These are phyloP conservation scores for Nemotelus nigrinus DNA, from an alignment of 2,888 invertebrate species.

Conservation along the genomic window DNA sequence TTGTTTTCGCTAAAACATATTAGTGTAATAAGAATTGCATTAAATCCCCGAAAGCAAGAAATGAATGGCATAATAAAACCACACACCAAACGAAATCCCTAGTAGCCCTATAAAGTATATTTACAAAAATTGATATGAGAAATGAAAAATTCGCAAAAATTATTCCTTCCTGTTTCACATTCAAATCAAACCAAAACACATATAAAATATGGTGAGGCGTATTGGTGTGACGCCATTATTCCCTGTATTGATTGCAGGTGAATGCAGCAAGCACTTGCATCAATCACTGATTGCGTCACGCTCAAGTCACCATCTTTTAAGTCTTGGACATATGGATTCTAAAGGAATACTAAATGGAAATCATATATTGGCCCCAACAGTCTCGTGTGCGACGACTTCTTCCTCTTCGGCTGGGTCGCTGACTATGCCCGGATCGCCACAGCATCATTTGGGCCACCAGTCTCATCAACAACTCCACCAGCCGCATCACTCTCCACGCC, in stretches of 20 bases:
- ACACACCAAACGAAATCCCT: constrained; percentile 35
- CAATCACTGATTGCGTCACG: constrained; percentile 53
- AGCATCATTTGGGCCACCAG: constrained; percentile 51
- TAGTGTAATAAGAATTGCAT: constrained; percentile 24
- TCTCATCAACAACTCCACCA: constrained; percentile 51
- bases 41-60: constrained; percentile 56
- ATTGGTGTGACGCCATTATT: constrained; percentile 53
- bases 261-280: constrained; percentile 51
- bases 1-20: constrained; percentile 39
- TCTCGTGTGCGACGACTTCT: constrained; percentile 9
- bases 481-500: constrained; percentile 52
- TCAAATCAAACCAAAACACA: constrained; percentile 16
- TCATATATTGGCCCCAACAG: constrained; percentile 46
- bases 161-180: constrained; percentile 25
- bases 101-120: constrained; percentile 21
- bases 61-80: constrained; percentile 58
- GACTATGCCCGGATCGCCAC: constrained; percentile 51
- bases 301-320: constrained; percentile 53
- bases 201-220: constrained; percentile 49
- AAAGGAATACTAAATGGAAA: constrained; percentile 54
- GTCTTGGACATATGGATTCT: constrained; percentile 52
- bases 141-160: constrained; percentile 9
- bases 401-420: constrained; percentile 7
- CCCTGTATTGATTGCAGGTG: constrained; percentile 54
- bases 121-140: constrained; percentile 26